These are phyloP conservation scores for Pterocles burchelli DNA, from an alignment of 2,113 vertebrate genomes.

Conservation along the genomic window DNA sequence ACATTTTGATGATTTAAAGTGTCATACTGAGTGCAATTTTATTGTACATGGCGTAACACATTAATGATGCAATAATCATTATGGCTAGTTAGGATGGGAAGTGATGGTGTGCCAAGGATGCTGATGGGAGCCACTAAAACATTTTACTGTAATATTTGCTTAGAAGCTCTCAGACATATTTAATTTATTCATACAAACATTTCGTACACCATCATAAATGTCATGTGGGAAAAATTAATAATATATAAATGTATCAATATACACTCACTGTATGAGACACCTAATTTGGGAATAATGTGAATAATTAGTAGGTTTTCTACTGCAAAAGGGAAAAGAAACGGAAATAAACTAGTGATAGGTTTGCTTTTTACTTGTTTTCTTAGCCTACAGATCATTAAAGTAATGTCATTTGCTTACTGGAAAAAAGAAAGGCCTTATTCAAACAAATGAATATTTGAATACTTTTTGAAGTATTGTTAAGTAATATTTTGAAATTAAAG, in stretches of 20 bases:
- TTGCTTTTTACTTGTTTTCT: neutral
- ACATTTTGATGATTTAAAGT: constrained; percentile 32
- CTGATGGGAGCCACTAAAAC: constrained; percentile 21
- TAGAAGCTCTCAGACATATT: neutral
- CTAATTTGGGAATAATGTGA: neutral
- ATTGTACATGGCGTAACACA: neutral
- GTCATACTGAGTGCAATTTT: neutral
- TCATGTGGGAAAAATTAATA: neutral
- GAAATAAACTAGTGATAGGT: neutral
- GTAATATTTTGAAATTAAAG: neutral
- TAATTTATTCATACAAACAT: constrained; percentile 18
- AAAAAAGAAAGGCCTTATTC: neutral
- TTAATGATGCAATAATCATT: constrained; percentile 43
- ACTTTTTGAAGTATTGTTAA: neutral
- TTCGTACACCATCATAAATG: neutral
- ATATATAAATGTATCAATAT: neutral
- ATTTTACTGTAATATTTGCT: constrained; percentile 17
- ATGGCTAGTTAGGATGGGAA: constrained; percentile 9
- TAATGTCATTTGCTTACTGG: neutral
- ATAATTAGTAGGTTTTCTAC: neutral
- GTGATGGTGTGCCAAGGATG: neutral
- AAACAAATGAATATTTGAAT: neutral
- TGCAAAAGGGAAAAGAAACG: neutral
- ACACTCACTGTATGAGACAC: neutral
- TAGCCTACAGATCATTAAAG: neutral